Evolutionary conservation across 1,140 invertebrate genomes (phyloP).

Genomic region (Mya arenaria): DNA sequence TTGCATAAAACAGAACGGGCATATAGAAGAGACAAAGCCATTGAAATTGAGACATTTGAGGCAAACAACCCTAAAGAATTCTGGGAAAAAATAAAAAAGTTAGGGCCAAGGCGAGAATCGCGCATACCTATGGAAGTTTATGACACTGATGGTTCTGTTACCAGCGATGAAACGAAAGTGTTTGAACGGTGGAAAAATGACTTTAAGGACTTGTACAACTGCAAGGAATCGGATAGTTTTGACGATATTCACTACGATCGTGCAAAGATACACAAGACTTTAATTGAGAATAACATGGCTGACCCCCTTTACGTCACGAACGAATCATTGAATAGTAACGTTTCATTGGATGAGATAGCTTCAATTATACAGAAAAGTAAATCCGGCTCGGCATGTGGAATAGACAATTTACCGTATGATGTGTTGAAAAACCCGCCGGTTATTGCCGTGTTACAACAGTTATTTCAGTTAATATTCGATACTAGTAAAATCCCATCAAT

Average conservation of each 20-base stretch:
- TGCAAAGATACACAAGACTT: slow-evolving; percentile 31
- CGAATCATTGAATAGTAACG: slow-evolving; percentile 12
- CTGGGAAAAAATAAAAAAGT: slow-evolving; percentile 40
- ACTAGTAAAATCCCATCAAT: slow-evolving; percentile 51
- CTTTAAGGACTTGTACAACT: slow-evolving; percentile 47
- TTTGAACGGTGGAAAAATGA: slow-evolving; percentile 11
- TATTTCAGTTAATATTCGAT: slow-evolving; percentile 56
- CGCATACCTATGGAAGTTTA: background rate
- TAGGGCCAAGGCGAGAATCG: slow-evolving; percentile 36
- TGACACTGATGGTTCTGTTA: background rate
- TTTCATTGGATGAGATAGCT: slow-evolving; percentile 39
- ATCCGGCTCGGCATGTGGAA: slow-evolving; percentile 14
- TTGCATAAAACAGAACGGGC: slow-evolving; percentile 16
- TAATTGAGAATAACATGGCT: slow-evolving; percentile 37
- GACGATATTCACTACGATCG: slow-evolving; percentile 11
- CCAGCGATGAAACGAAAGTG: slow-evolving; percentile 1
- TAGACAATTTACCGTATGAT: slow-evolving; percentile 31
- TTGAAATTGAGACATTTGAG: background rate
- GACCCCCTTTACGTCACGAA: slow-evolving; percentile 41
- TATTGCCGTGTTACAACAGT: slow-evolving; percentile 30
- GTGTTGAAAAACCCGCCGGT: slow-evolving; percentile 37
- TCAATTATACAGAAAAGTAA: slow-evolving; percentile 26
- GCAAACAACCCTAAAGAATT: slow-evolving; percentile 50
- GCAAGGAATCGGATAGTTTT: slow-evolving; percentile 9
- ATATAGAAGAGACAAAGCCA: slow-evolving; percentile 24